Evolutionary conservation across 2,888 invertebrate genomes (phyloP), one percentile per base, ranked within the genome.

Genomic region (Biston stratarius): DNA sequence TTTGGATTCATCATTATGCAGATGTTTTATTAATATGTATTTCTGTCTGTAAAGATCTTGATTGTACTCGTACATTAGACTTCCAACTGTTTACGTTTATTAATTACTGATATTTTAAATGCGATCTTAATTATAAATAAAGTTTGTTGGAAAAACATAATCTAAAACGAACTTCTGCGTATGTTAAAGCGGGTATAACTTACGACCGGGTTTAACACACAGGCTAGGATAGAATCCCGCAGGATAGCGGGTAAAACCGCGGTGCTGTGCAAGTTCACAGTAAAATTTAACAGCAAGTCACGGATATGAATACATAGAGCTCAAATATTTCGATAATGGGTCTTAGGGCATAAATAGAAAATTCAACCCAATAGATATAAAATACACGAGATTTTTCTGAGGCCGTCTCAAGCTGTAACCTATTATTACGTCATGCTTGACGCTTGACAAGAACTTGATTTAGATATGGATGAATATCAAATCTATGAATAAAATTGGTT

Each of bases 351-450:
- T 42, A 44, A 55, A 61, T 51, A 66, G 47, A 61, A 57, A 34
- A 57, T 51, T 47, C 2, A 51, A 34, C 15, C 44, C 12, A 48
- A 52, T 59, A 24, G 11, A 33, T 49, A 68, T 61, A 61, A 47
- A 24, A 69, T 48, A 62, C 45, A 51, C 24, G 47, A 62, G 53
- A 58, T 65, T 60, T 65, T 65, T 56, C 59, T 61, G 47, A 61
- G 53, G 38, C 61, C 36, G 65, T 70, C 67, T 64, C 64, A 62
- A 74, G 70, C 44, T 57, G 61, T 42, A 66, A 66, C 55, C 64
- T 70, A 70, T 69, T 69, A 64, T 68, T 56, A 51, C 15, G 36
- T 52, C 55, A 47, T 55, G 40, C 61, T 67, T 56, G 59, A 64
- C 56, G 47, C 63, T 68, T 65, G 64, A 66, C 61, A 57, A 44